Base-by-base conservation (phyloP, 2,113 vertebrate genomes). In the Proteles cristata region DNA sequence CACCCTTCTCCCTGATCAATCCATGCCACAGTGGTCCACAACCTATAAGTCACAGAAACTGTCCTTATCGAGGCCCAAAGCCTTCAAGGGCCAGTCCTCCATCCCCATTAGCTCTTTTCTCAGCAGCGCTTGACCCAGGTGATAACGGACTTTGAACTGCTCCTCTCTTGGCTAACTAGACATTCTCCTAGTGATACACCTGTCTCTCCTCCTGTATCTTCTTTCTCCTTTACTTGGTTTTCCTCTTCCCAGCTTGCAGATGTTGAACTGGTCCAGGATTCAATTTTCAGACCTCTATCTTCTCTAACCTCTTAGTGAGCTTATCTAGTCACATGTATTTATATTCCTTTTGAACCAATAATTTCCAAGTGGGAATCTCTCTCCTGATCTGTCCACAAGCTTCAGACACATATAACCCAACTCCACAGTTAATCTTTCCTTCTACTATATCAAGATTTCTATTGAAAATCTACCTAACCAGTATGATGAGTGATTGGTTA, bases 331-430 rank as follows among this genome's bases (percentile, higher is more conserved):
- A 89, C 1, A 16, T 33, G 21, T 31, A 74, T 66, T 80, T 55
- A 77, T 31, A 74, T 76, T 87, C 11, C n/a, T 83, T 95, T 88
- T n/a, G 53, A 79, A 5, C 4, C 82, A 94, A 63, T 48, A 88
- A 95, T 92, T 89, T 92, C 71, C 35, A 48, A 95, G 80, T n/a
- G 26, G 58, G 9, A 77, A 81, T 53, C 43, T n/a, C n/a, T 23
- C 28, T 81, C 50, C 21, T 55, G 76, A 68, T 43, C 66, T 88
- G 3, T 28, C 33, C 71, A 83, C 65, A 77, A 88, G 43, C 63
- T 93, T 93, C 48, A 88, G 25, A 88, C 5, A 1, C 69, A 61
- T 43, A 58, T 69, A 94, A 81, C 31, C 19, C n/a, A 92, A 81
- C 43, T 45, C 45, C 39, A 95, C 15, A 61, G n/a, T 84, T 91